Percentiles rank a stretch among this genome's conserved stretches.
Conservation (phyloP, 2,113 vertebrate species). For the Hydropotes inermis region DNA sequence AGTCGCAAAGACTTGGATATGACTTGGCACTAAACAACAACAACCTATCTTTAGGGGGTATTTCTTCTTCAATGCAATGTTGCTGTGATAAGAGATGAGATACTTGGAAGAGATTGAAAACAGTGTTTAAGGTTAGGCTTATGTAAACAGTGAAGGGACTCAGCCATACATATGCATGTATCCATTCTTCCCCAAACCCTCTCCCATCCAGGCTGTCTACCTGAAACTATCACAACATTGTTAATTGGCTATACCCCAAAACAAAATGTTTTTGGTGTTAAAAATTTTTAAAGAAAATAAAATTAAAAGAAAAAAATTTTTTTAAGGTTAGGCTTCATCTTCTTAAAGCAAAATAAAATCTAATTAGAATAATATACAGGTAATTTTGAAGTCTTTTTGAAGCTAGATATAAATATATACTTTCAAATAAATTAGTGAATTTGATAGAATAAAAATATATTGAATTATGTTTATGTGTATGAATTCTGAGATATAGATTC, state of each 20-base stretch:
- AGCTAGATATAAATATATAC: background rate
- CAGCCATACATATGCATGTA: background rate
- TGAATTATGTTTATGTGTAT: slow-evolving; percentile 34
- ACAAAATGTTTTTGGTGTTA: background rate
- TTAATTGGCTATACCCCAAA: background rate
- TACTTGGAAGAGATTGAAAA: background rate
- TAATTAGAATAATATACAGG: background rate
- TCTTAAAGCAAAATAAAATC: background rate
- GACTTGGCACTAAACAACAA: background rate
- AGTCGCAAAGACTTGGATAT: background rate
- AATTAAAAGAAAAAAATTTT: background rate
- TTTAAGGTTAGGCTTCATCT: background rate
- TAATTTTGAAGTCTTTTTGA: background rate
- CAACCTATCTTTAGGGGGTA: background rate
- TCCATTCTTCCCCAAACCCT: background rate
- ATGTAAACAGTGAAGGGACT: background rate
- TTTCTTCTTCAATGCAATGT: background rate
- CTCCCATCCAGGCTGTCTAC: background rate
- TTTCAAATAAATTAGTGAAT: background rate
- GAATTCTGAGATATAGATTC: slow-evolving; percentile 23
- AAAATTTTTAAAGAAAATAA: background rate
- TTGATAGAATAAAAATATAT: background rate
- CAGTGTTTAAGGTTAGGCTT: background rate
- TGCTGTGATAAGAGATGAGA: background rate
- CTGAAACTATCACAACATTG: background rate